A percentile compares a stretch with the other conserved stretches of the same genome.
These are phyloP conservation scores for Tenualosa thibaudeaui DNA, from an alignment of 2,797 vertebrate species.

Conservation along the genomic window DNA sequence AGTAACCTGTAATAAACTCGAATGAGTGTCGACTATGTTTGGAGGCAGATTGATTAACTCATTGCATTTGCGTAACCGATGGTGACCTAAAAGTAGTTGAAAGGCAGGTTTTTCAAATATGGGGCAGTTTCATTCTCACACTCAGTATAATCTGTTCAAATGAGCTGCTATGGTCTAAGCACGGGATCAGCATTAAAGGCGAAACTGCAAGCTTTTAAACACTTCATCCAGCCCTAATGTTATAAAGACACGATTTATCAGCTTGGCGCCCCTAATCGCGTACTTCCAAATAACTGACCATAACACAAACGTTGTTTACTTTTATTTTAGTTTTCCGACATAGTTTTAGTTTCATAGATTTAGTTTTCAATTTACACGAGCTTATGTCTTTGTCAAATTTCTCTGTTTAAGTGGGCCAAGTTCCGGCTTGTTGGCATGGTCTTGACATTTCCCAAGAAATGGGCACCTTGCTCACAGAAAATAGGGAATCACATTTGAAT, in stretches of 20 bases:
- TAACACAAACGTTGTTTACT: not conserved
- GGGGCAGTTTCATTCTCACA: slow-evolving; percentile 17
- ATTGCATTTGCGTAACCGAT: not conserved
- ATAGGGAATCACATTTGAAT: not conserved
- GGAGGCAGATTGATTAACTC: not conserved
- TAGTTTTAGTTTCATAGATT: no score
- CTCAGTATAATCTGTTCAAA: not conserved
- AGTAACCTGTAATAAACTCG: not conserved
- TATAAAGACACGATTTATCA: slow-evolving; percentile 34
- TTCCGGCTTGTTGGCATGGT: not conserved
- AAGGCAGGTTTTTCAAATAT: not conserved
- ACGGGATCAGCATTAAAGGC: not conserved
- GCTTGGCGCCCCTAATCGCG: not conserved
- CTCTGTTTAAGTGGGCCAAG: not conserved
- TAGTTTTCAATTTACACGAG: not conserved
- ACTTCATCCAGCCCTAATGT: slow-evolving; percentile 38
- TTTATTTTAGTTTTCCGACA: slow-evolving; percentile 8
- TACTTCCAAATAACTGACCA: slow-evolving; percentile 20
- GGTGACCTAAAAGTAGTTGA: not conserved
- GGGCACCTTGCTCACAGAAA: not conserved
- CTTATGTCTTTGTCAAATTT: not conserved
- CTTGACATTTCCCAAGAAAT: not conserved
- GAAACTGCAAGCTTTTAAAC: slow-evolving; percentile 23
- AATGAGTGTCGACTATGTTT: not conserved
- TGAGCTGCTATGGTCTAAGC: not conserved